phyloP scores from a whole-genome alignment of 2,797 vertebrate genomes.

The Geotrypetes seraphini region DNA sequence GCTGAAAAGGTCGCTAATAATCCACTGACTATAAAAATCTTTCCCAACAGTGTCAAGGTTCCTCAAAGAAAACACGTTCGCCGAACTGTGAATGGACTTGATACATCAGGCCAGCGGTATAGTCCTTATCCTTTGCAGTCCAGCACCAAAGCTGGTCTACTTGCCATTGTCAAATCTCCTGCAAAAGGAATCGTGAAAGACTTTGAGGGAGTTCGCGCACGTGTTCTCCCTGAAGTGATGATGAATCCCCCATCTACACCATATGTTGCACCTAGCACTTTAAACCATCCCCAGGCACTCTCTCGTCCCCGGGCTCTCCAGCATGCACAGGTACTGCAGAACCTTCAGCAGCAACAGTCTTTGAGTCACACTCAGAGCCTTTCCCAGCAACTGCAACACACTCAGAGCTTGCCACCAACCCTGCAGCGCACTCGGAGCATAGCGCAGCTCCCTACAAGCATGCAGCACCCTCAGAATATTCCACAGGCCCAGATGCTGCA shows the following conservation, averaged over 20 bases:
- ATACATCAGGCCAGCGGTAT: conserved; percentile 94
- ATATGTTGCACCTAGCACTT: conserved; percentile 95
- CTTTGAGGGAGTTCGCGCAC: conserved; percentile 87
- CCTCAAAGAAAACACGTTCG: conserved; percentile 97
- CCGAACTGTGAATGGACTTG: conserved; percentile 94
- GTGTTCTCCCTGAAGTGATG: conserved; percentile 81
- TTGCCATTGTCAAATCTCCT: conserved; percentile 86
- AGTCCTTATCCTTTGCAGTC: conserved; percentile 92
- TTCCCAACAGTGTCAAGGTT: conserved; percentile 97
- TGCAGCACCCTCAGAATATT: conserved; percentile 64
- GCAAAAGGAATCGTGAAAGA: conserved; percentile 89
- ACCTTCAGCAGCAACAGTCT: conserved; percentile 44
- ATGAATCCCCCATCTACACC: conserved; percentile 82
- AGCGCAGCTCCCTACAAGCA: conserved; percentile 55
- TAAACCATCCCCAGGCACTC: conserved; percentile 81
- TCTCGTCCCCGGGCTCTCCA: conserved; percentile 47
- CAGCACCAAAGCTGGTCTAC: conserved; percentile 83
- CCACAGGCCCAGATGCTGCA: conserved; percentile 14
- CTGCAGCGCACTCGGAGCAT: conserved; percentile 65
- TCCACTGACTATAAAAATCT: conserved; percentile 97
- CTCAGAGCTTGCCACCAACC: conserved; percentile 66
- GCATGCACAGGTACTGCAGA: conserved; percentile 35
- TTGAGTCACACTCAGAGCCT: conserved; percentile 38
- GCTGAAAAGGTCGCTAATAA: conserved; percentile 99
- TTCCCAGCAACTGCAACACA: conserved; percentile 53